Evolutionary conservation across 2,797 vertebrate genomes (phyloP).

Genomic region (Distichodus sexfasciatus): DNA sequence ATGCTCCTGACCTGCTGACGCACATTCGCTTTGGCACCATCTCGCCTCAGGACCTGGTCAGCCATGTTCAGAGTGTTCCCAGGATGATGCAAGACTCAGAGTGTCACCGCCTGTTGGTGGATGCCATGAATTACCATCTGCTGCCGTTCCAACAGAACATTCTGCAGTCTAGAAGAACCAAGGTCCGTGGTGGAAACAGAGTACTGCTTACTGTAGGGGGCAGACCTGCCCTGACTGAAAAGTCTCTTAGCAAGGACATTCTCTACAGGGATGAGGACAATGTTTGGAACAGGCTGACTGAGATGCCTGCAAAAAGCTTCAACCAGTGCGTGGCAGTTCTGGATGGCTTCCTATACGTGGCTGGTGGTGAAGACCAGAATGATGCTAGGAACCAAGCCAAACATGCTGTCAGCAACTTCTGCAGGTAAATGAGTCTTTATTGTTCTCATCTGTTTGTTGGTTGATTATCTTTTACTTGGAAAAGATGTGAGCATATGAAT

Average conservation of each 20-base stretch:
- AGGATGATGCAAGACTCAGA: constrained; percentile 98
- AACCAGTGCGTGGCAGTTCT: constrained; percentile 96
- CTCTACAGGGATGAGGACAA: constrained; percentile 93
- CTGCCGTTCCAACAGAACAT: constrained; percentile 98
- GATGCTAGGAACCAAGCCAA: constrained; percentile 99
- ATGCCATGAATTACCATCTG: constrained; percentile 99
- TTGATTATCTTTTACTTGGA: neutral
- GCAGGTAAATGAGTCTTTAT: constrained; percentile 80
- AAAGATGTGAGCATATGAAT: neutral
- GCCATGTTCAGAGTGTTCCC: constrained; percentile 90
- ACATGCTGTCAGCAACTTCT: constrained; percentile 98
- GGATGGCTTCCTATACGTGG: constrained; percentile 97
- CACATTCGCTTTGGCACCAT: constrained; percentile 98
- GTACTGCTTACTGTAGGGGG: constrained; percentile 94
- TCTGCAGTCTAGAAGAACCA: constrained; percentile 95
- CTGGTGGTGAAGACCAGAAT: constrained; percentile 98
- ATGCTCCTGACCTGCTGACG: constrained; percentile 87
- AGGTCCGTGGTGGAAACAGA: constrained; percentile 90
- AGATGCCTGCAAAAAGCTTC: constrained; percentile 98
- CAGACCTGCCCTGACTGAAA: constrained; percentile 93
- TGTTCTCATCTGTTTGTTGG: neutral
- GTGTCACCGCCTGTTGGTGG: constrained; percentile 95
- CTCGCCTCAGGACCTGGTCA: constrained; percentile 94
- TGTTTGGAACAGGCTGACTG: constrained; percentile 93
- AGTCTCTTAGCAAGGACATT: constrained; percentile 96